Evolutionary conservation across 1,140 invertebrate genomes (phyloP), one percentile per base, ranked within the genome.

Genomic region (Aplysia californica): DNA sequence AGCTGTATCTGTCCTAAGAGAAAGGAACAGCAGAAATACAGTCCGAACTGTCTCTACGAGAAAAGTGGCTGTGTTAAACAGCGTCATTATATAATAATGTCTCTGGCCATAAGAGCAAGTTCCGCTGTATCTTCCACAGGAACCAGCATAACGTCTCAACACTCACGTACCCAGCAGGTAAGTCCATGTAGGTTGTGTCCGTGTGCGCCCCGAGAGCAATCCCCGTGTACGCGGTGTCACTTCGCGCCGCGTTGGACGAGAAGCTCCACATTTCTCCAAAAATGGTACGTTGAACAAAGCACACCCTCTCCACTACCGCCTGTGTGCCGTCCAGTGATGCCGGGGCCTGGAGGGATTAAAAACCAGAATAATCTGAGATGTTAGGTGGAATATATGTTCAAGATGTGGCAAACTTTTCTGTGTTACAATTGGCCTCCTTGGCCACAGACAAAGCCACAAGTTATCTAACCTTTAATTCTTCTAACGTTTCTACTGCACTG

Each of bases 101-200:
- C n/a, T n/a, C n/a, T n/a, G n/a, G n/a, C n/a, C n/a, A n/a, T n/a
- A n/a, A n/a, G n/a, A n/a, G n/a, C n/a, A n/a, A n/a, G n/a, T n/a
- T n/a, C n/a, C n/a, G n/a, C n/a, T n/a, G n/a, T n/a, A n/a, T n/a
- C n/a, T n/a, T n/a, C n/a, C n/a, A n/a, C n/a, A n/a, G n/a, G n/a
- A n/a, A n/a, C n/a, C n/a, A n/a, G n/a, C n/a, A n/a, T n/a, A n/a
- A n/a, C n/a, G n/a, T n/a, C n/a, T n/a, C n/a, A n/a, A n/a, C n/a
- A n/a, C n/a, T n/a, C n/a, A 55, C 77, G 72, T 76, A 82, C 76
- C 93, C 94, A 33, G 93, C 91, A n/a, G 94, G 91, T 86, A 94
- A 92, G 67, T 90, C 92, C 70, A 94, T 94, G 81, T 95, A 95
- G 0, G 94, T 94, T 58, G 92, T 94, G 84, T 95, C 94, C 26